Evolutionary conservation across 2,888 invertebrate species (phyloP).

Genomic region (Nymphalis polychloros): DNA sequence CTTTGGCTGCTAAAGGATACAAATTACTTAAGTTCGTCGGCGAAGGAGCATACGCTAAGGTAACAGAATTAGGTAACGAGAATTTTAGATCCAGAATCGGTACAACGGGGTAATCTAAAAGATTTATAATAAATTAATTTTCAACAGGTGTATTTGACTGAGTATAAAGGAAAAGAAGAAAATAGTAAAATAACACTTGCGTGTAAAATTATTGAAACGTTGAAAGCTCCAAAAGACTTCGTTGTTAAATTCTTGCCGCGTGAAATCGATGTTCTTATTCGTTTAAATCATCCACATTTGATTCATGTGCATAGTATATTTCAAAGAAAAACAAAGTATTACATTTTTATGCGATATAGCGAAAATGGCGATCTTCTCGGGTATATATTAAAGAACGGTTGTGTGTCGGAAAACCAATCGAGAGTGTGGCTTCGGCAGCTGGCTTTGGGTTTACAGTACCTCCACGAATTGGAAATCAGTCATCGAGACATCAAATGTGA

Average conservation of each 20-base stretch:
- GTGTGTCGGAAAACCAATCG: slow-evolving; percentile 85
- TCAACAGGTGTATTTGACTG: slow-evolving; percentile 68
- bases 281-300: slow-evolving; percentile 89
- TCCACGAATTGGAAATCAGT: slow-evolving; percentile 87
- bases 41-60: slow-evolving; percentile 91
- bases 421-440: slow-evolving; percentile 88
- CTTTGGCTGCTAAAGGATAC: slow-evolving; percentile 81
- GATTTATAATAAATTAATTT: background rate
- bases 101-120: background rate
- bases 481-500: slow-evolving; percentile 93
- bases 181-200: slow-evolving; percentile 73
- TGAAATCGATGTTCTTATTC: slow-evolving; percentile 89
- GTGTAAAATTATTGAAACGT: slow-evolving; percentile 88
- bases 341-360: slow-evolving; percentile 89
- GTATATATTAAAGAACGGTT: slow-evolving; percentile 85
- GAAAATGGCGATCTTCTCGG: slow-evolving; percentile 91
- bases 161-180: slow-evolving; percentile 61
- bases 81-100: slow-evolving; percentile 2
- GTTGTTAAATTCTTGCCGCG: slow-evolving; percentile 90
- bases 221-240: slow-evolving; percentile 88
- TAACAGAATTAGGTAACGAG: slow-evolving; percentile 48
- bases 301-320: slow-evolving; percentile 90
- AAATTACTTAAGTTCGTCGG: slow-evolving; percentile 84
- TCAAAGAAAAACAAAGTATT: slow-evolving; percentile 86
- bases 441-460: slow-evolving; percentile 85